Evolutionary conservation across 2,113 vertebrate genomes (phyloP).

Genomic region (Turnix velox): DNA sequence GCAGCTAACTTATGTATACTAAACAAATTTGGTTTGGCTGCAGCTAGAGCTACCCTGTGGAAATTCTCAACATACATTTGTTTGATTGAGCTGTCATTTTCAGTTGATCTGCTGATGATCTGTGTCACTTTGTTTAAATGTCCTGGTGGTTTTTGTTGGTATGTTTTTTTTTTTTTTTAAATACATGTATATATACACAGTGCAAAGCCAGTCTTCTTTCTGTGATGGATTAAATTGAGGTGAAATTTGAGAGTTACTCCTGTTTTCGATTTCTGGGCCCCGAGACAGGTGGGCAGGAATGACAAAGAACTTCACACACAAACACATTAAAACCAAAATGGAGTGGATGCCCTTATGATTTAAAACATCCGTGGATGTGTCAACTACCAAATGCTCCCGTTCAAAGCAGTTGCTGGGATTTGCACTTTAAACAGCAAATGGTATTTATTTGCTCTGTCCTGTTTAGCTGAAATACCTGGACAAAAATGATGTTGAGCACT

Average conservation of each 20-base stretch:
- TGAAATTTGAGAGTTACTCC: slow-evolving; percentile 81
- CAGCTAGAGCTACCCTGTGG: slow-evolving; percentile 75
- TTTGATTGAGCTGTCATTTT: slow-evolving; percentile 85
- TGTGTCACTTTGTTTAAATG: slow-evolving; percentile 88
- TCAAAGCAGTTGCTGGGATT: slow-evolving; percentile 68
- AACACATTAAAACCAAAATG: slow-evolving; percentile 65
- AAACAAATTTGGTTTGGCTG: slow-evolving; percentile 83
- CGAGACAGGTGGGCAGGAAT: slow-evolving; percentile 80
- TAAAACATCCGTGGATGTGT: slow-evolving; percentile 78
- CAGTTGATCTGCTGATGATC: slow-evolving; percentile 86
- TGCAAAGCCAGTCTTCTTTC: slow-evolving; percentile 73
- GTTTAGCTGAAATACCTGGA: neutral
- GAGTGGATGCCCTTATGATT: slow-evolving; percentile 76
- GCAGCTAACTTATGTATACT: slow-evolving; percentile 80
- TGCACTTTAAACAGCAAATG: slow-evolving; percentile 70
- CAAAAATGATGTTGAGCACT: fast-evolving
- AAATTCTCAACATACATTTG: slow-evolving; percentile 84
- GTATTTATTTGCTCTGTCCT: slow-evolving; percentile 28
- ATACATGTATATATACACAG: too few relatives aligned
- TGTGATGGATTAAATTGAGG: slow-evolving; percentile 82
- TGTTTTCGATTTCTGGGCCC: slow-evolving; percentile 79
- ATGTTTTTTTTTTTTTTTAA: slow-evolving; percentile 10
- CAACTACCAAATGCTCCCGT: slow-evolving; percentile 74
- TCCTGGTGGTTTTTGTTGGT: slow-evolving; percentile 43
- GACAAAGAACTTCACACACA: slow-evolving; percentile 77